Base-by-base conservation (phyloP, 1,140 invertebrate genomes). In the Hyposmocoma kahamanoa region DNA sequence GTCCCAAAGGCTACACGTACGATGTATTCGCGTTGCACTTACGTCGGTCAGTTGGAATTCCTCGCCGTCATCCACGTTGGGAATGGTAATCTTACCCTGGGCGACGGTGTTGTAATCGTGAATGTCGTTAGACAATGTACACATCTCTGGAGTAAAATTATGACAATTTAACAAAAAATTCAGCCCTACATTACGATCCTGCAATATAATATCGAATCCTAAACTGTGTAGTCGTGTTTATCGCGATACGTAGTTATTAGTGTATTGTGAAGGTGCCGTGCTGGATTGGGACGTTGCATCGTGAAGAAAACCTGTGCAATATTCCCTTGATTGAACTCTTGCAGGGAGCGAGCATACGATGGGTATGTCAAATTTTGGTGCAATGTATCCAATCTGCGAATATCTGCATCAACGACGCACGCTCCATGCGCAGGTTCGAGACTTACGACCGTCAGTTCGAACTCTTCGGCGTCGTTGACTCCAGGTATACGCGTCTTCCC, bases 21-120 rank as follows among this genome's bases (percentile, higher is more conserved):
- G n/a, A n/a, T n/a, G n/a, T n/a, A 28, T 28, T 6, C 24, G 11
- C 24, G 24, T 28, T 21, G 11, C 47, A 90, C 89, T 90, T 89
- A 90, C 89, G 79, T 90, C 97, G 65, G 97, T 98, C 64, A 96
- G 85, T 61, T 74, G 67, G 90, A 95, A 95, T 92, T 99, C 98
- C 87, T 98, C 97, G 69, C 91, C 93, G 87, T 99, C 98, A 90
- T 99, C 97, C 53, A 99, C 93, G 81, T 92, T 93, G 68, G 98
- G 96, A 82, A 99, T 98, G 62, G 94, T 96, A 57, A 96, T 93
- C 91, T 97, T 97, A 89, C 97, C 98, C 90, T 99, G 98, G 85
- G 97, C 92, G 76, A 98, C 94, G 91, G 95, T 98, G 89, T 91
- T 90, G 90, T 98, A 99, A 88, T 94, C 94, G 87, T 89, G 90